Evolutionary conservation across 2,888 invertebrate species (phyloP).

Genomic region (Troglohyphantes excavatus): DNA sequence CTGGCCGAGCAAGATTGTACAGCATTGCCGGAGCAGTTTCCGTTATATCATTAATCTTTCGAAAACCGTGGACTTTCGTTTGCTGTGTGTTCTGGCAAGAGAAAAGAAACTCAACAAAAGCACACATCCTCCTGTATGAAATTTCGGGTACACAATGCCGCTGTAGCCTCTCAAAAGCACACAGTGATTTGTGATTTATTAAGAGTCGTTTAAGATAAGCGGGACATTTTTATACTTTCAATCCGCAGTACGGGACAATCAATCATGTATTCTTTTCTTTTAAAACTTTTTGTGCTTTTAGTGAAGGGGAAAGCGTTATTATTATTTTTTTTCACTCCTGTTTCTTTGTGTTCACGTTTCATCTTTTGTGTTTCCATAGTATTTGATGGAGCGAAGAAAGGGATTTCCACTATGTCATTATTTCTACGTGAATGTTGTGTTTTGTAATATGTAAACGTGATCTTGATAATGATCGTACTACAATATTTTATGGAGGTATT

Average conservation of each 20-base stretch:
- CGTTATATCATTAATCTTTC: slow-evolving; percentile 53
- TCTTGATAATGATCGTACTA: no score
- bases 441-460: no score
- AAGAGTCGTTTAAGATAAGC: slow-evolving; percentile 53
- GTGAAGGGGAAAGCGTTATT: not conserved
- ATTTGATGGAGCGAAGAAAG: no score
- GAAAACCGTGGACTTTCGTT: slow-evolving; percentile 47
- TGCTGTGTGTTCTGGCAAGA: not conserved
- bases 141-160: slow-evolving; percentile 12
- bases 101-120: slow-evolving; percentile 1
- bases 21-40: not conserved
- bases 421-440: no score
- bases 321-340: not conserved
- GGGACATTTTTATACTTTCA: slow-evolving; percentile 53
- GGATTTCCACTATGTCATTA: no score
- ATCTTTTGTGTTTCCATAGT: no score
- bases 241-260: slow-evolving; percentile 47
- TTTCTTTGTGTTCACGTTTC: not conserved
- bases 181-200: slow-evolving; percentile 67
- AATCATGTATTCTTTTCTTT: slow-evolving; percentile 32
- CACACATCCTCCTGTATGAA: not conserved
- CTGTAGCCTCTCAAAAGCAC: slow-evolving; percentile 49
- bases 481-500: no score
- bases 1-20: not conserved
- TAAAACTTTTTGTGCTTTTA: not conserved